Conservation (phyloP, 2,888 invertebrate genomes). For the Catocala nupta region DNA sequence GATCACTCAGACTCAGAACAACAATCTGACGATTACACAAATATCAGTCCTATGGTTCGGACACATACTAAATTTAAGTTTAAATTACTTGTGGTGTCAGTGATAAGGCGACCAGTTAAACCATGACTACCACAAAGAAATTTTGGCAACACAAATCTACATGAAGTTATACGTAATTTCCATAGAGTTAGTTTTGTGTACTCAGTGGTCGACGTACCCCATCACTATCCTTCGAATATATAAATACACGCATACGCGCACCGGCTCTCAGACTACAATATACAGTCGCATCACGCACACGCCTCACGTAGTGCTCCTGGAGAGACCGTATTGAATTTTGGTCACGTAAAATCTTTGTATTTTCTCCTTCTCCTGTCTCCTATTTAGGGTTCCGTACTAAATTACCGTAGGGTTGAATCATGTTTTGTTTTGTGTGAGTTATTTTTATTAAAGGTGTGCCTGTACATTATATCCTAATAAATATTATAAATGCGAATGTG, state of each 20-base stretch:
- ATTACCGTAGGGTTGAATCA: slow-evolving; percentile 3
- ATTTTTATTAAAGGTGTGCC: slow-evolving; percentile 1
- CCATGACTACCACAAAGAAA: too few species aligned
- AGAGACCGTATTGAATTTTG: slow-evolving; percentile 76
- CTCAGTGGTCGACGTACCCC: neutral
- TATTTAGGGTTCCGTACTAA: slow-evolving; percentile 55
- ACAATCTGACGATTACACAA: too few species aligned
- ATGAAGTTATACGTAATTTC: too few species aligned
- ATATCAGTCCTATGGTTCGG: too few species aligned
- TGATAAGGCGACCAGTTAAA: too few species aligned
- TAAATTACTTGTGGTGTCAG: too few species aligned
- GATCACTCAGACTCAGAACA: too few species aligned
- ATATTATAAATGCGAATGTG: too few species aligned
- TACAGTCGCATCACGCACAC: slow-evolving; percentile 54
- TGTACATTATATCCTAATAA: too few species aligned
- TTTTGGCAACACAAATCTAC: too few species aligned
- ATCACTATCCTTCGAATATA: neutral
- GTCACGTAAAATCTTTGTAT: slow-evolving; percentile 82
- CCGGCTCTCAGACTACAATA: slow-evolving; percentile 47
- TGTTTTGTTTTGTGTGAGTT: neutral
- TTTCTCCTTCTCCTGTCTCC: slow-evolving; percentile 64
- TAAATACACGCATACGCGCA: slow-evolving; percentile 16
- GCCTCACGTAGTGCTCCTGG: slow-evolving; percentile 63
- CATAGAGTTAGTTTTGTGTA: too few species aligned
- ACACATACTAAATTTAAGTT: too few species aligned